Base-by-base conservation (phyloP, 2,113 vertebrate species). In the Motacilla alba region DNA sequence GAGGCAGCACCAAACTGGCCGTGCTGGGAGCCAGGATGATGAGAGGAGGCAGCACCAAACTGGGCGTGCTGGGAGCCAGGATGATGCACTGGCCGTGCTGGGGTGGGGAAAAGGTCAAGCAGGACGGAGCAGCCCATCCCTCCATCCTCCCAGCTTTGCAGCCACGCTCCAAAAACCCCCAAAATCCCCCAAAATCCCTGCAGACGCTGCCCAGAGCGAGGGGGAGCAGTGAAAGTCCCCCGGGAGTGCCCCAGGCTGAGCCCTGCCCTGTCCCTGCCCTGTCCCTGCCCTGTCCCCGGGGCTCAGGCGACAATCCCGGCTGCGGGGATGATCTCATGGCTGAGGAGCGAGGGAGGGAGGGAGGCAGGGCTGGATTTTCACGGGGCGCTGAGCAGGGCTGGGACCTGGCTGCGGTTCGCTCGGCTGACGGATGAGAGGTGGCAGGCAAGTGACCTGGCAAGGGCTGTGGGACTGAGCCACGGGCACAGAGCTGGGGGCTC, bases 261-360 rank as follows among this genome's bases (percentile, higher is more conserved):
- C 39, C 31, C 41, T 27, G 81, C 33, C 30, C 52, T 22, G 21
- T 33, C 39, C 75, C 39, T 28, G 84, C 30, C 30, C 47, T 19
- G 21, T 33, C 39, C 75, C 35, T 7, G 24, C 47, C 28, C 81
- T 20, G 22, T n/a, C 39, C 76, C 39, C 7, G 21, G 31, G 53
- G 63, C 90, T 41, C 66, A 3, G 10, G 74, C 13, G 14, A 33
- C 77, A 17, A 24, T 37, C 56, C 56, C 10, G 31, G 39, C 15
- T 16, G 16, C 92, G 37, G 89, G 17, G 37, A 74, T 95, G 90
- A 95, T 18, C 90, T 96, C 96, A 92, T 1, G 59, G 87, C 91
- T 7, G 35, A 39, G 27, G 64, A 15, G 33, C 2, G 76, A 46
- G 47, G 37, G 27, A 69, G 60, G 77, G 86, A 69, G 83, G 68